Evolutionary conservation across 2,113 vertebrate species (phyloP).

Genomic region (Orthochromis malagaraziensis): DNA sequence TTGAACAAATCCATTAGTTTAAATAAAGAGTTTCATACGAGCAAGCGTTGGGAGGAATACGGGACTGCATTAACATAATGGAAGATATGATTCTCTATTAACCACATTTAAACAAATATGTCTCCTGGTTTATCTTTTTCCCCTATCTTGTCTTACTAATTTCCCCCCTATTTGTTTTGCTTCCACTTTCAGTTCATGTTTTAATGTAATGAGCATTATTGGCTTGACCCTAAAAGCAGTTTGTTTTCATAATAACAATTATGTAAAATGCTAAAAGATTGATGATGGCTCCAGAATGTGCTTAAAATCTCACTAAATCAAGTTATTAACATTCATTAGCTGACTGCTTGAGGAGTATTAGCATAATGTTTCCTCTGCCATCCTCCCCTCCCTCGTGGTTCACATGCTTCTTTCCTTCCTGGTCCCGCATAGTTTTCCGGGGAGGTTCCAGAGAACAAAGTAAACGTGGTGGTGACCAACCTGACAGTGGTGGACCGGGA

Average conservation of each 20-base stretch:
- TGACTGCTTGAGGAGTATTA: not conserved
- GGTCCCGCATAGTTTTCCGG: constrained; percentile 78
- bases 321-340: constrained; percentile 14
- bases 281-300: not conserved
- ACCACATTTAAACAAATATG: constrained; percentile 8
- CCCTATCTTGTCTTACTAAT: not conserved
- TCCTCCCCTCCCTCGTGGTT: not conserved
- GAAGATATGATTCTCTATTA: constrained; percentile 43
- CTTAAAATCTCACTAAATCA: constrained; percentile 23
- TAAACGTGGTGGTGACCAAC: constrained; percentile 90
- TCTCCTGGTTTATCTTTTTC: not conserved
- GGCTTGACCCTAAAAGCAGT: constrained; percentile 4
- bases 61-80: constrained; percentile 44
- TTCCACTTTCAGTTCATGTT: not conserved
- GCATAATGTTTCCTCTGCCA: not conserved
- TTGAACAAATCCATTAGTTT: constrained; percentile 65
- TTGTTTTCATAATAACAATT: constrained; percentile 43
- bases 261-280: constrained; percentile 9
- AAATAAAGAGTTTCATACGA: constrained; percentile 45
- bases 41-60: constrained; percentile 10
- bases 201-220: constrained; percentile 7
- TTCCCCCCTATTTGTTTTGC: not conserved
- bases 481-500: constrained; percentile 90
- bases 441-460: constrained; percentile 88
- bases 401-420: not conserved